Evolutionary conservation across 2,888 invertebrate species (phyloP), one percentile per base, ranked within the genome.

Genomic region (Margaritifera margaritifera): DNA sequence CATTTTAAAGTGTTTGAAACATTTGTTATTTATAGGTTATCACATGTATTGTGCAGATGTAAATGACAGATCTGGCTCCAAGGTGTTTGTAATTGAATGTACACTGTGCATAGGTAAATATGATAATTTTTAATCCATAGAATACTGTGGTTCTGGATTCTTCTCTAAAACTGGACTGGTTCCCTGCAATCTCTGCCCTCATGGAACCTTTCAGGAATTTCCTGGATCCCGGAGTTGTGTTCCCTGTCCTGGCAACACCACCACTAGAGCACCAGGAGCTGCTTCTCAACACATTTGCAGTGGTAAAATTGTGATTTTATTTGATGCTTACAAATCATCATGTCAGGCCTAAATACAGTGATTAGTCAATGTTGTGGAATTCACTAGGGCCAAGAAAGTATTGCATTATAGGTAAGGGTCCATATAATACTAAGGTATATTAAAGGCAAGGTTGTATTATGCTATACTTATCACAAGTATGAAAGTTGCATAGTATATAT

Each of bases 121-220:
- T 53, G 55, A n/a, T 59, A 20, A 50, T 31, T 52, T 19, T 42
- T 24, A 42, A 42, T 59, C 24, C 58, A 68, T 70, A 86, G 86
- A 75, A 56, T 54, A 68, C 8, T 86, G 86, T 71, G 70, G 65
- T 8, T 71, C 84, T 31, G 87, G 88, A 11, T 69, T 77, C 62
- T 87, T 74, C 71, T 87, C 87, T 8, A 25, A 64, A 11, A 84
- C 79, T 63, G 87, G 87, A 25, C 61, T 87, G 52, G 70, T 71
- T 20, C 88, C 89, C 1, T 89, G 89, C 70, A 72, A 64, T 8
- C 72, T 77, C 6, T 89, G 89, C 77, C 73, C 79, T 6, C 64
- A 55, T 19, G 86, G 86, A 8, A 76, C 77, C 50, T 88, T 82
- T 69, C 86, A 88, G 69, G 72, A 82, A 22, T 72, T 74, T 24